Base-by-base conservation (phyloP, 1,140 invertebrate species). In the Magallana ariakensis region DNA sequence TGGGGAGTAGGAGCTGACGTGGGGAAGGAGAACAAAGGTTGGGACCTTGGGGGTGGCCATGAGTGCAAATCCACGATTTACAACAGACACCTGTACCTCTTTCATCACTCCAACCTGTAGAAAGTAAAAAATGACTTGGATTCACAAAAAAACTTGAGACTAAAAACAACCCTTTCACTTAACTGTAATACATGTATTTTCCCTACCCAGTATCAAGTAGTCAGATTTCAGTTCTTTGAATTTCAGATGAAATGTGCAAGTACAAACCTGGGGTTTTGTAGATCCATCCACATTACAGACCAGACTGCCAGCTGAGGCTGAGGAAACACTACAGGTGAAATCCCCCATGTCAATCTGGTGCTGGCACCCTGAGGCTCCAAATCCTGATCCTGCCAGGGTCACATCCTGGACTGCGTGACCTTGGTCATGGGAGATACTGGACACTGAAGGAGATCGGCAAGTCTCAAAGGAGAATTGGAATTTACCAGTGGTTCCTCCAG, bases 1-100 rank as follows among this genome's bases (percentile, higher is more conserved):
- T 33, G 93, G 93, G 10, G 57, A 88, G 33, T 93, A 86, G n/a
- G 89, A 89, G 6, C 84, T 90, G 1, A 94, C 91, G 10, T 80
- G 83, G 22, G 90, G 90, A 15, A 88, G 58, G 11, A 89, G 56
- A 4, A 75, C 55, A 55, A 89, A 90, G 6, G 56, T 75, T 26
- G 54, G 26, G 13, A 85, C 81, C 11, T 16, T 54, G n/a, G 60
- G 46, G 15, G 87, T 80, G 13, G 22, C 57, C 8, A 89, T 54
- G 6, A 85, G 19, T 16, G 82, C 80, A 66, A 88, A 75, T 15
- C 89, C 88, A 53, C 80, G n/a, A 62, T 91, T 92, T 2, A 84
- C 60, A 15, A 87, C 87, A 56, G 87, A 66, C 5, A 89, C 55
- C 7, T 85, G n/a, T 5, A 66, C 54, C 46, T 56, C n/a, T 54